Base-by-base conservation (phyloP, 2,888 invertebrate genomes). In the Stenichneumon culpator region DNA sequence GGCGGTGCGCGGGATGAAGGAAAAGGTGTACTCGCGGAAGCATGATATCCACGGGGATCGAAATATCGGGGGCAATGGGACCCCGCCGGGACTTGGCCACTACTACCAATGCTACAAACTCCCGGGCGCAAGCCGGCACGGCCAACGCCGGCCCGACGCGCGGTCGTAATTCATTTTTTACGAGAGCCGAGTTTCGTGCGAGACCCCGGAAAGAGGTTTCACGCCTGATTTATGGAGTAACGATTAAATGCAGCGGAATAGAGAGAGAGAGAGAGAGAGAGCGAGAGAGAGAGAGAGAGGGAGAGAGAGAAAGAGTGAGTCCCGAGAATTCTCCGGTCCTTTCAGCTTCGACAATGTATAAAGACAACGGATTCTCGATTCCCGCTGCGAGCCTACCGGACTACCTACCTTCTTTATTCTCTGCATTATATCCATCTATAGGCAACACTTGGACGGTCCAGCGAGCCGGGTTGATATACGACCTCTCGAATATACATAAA, bases 131-230 rank as follows among this genome's bases (percentile, higher is more conserved):
- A 39, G 60, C 32, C 14, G 65, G 70, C 47, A 73, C 72, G 52
- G 47, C 73, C 73, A 52, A 72, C 50, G 65, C 75, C 69, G 77
- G 79, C 78, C 67, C 79, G 78, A 80, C 72, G 78, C 70, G 60
- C 77, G 87, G 86, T 87, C 88, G 87, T 88, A 88, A 88, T 88
- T 88, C 88, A 87, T 88, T 88, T 88, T 88, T 88, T 88, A 88
- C 87, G 88, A 88, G 87, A 87, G 86, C 85, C 84, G 69, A 86
- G 86, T 87, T 85, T 87, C 86, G 84, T 86, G 82, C 84, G 85
- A 86, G 87, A 88, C 84, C 88, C 85, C 86, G 86, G 87, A 88
- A 88, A 88, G 86, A 86, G 87, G 88, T 87, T 83, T 86, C 84
- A 84, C 82, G 82, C 81, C 85, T 88, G 88, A 88, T 88, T 88